Evolutionary conservation across 92 coral and sea anemone species (phyloP).

Genomic region (Bergia puertoricense): DNA sequence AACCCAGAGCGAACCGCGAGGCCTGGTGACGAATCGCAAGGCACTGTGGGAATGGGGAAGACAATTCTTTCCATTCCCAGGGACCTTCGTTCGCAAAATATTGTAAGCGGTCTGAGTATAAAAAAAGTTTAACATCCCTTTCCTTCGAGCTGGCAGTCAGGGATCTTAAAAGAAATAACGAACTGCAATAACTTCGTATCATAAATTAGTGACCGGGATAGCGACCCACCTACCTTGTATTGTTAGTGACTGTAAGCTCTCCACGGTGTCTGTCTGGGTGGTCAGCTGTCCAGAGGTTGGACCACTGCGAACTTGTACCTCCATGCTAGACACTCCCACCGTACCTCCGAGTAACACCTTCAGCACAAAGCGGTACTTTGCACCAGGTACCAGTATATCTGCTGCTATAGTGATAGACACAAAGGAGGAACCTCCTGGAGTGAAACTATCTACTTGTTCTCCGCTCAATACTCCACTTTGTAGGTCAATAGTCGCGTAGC

Average conservation of each 20-base stretch:
- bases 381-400: slow-evolving; percentile 48
- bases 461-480: slow-evolving; percentile 43
- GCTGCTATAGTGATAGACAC: slow-evolving; percentile 30
- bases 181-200: no score
- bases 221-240: slow-evolving; percentile 28
- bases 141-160: no score
- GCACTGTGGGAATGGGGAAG: no score
- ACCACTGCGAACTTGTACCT: slow-evolving; percentile 52
- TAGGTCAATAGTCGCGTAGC: slow-evolving; percentile 22
- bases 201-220: no score
- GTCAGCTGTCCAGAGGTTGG: slow-evolving; percentile 60
- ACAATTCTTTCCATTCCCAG: no score
- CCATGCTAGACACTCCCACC: slow-evolving; percentile 50
- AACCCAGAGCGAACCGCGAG: no score
- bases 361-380: slow-evolving; percentile 51
- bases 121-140: no score
- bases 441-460: slow-evolving; percentile 19
- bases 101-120: no score
- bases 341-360: slow-evolving; percentile 45
- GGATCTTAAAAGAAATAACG: no score
- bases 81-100: no score
- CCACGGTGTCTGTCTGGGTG: slow-evolving; percentile 19
- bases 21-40: no score
- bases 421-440: slow-evolving; percentile 44
- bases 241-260: slow-evolving; percentile 30